These are phyloP conservation scores for Poeciliopsis paucimaculata DNA, from an alignment of 2,797 vertebrate genomes.

Conservation along the genomic window DNA sequence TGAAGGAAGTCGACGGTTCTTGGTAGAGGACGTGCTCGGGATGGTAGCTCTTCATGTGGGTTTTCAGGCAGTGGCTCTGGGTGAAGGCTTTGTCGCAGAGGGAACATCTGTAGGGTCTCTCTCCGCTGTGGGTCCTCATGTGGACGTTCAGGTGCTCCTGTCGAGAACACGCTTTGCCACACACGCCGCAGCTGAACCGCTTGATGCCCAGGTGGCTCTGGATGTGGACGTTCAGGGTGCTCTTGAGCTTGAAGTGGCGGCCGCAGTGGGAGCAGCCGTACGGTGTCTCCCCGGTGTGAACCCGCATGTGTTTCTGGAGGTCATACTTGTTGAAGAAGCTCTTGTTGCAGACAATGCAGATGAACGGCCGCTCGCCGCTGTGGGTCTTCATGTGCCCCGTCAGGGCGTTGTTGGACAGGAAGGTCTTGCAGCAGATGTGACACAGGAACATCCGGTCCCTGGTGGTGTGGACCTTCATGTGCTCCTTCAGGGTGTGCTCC, in stretches of 20 bases:
- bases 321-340: constrained; percentile 31
- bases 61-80: constrained; percentile 62
- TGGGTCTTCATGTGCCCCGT: constrained; percentile 39
- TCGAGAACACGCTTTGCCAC: constrained; percentile 52
- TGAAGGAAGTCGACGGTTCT: neutral
- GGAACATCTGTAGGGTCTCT: constrained; percentile 55
- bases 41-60: constrained; percentile 43
- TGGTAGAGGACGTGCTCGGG: fast-evolving
- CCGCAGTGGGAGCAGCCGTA: constrained; percentile 57
- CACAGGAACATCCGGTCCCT: constrained; percentile 46
- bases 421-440: constrained; percentile 62
- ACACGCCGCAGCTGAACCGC: constrained; percentile 42
- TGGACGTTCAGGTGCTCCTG: constrained; percentile 57
- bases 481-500: constrained; percentile 1
- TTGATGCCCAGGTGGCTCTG: constrained; percentile 50
- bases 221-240: constrained; percentile 38
- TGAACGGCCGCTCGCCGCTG: constrained; percentile 27
- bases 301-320: constrained; percentile 29
- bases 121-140: constrained; percentile 66
- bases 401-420: constrained; percentile 8
- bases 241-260: constrained; percentile 44
- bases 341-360: constrained; percentile 37
- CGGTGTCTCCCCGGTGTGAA: constrained; percentile 49
- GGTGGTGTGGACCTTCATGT: constrained; percentile 50
- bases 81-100: constrained; percentile 58